phyloP scores from a whole-genome alignment of 1,140 invertebrate species.

The Ceratina japonica region DNA sequence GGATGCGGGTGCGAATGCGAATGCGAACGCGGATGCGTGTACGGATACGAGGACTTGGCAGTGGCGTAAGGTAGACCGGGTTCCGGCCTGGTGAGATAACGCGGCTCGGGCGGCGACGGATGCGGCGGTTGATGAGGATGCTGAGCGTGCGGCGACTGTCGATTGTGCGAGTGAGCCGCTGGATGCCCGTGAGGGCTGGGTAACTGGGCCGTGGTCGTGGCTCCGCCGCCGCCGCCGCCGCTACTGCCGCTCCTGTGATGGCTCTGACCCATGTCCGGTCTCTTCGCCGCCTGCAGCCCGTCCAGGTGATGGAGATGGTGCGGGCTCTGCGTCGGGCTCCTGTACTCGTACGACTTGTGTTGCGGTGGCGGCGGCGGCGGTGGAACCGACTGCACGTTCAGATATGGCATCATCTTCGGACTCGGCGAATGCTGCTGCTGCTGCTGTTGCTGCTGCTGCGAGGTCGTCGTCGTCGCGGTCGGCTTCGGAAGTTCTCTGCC shows the following conservation, averaged over 20 bases:
- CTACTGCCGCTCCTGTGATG: slow-evolving; percentile 59
- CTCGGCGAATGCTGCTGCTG: slow-evolving; percentile 82
- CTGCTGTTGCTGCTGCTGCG: slow-evolving; percentile 53
- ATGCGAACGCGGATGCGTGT: slow-evolving; percentile 67
- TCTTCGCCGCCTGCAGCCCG: slow-evolving; percentile 68
- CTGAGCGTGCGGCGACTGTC: slow-evolving; percentile 75
- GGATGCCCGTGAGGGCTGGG: slow-evolving; percentile 74
- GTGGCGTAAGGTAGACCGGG: slow-evolving; percentile 68
- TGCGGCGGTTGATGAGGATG: slow-evolving; percentile 75
- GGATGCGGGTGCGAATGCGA: slow-evolving; percentile 62
- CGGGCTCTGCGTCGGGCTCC: slow-evolving; percentile 81
- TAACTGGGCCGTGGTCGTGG: slow-evolving; percentile 68
- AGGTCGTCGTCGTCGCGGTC: slow-evolving; percentile 72
- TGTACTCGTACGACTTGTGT: slow-evolving; percentile 80
- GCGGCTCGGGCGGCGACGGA: slow-evolving; percentile 79
- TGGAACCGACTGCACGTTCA: slow-evolving; percentile 80
- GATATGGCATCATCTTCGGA: slow-evolving; percentile 84
- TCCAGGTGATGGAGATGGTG: slow-evolving; percentile 78
- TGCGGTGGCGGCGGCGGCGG: slow-evolving; percentile 65
- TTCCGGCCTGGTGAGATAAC: slow-evolving; percentile 72
- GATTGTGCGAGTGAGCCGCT: slow-evolving; percentile 72
- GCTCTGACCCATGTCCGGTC: slow-evolving; percentile 57
- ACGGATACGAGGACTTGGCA: slow-evolving; percentile 72
- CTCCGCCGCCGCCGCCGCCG: slow-evolving; percentile 46
- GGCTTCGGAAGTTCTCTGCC: slow-evolving; percentile 82